These are phyloP conservation scores for Girardinus metallicus DNA, from an alignment of 2,797 vertebrate genomes.

Conservation along the genomic window DNA sequence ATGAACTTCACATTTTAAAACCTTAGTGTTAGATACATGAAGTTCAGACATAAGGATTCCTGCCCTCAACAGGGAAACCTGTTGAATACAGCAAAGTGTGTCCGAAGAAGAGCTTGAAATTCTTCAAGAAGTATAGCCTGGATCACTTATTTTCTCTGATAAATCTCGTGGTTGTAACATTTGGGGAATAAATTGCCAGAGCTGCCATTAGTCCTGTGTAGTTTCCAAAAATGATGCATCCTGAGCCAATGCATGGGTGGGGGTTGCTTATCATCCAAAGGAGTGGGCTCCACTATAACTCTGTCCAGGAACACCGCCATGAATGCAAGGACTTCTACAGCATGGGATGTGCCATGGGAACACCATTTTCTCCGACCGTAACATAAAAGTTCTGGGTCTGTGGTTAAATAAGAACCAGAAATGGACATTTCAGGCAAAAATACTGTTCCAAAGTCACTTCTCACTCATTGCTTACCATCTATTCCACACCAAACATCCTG, in stretches of 20 bases:
- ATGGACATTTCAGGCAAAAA: neutral
- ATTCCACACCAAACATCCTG: neutral
- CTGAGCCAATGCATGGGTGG: neutral
- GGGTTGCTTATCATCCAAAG: neutral
- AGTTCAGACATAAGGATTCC: too few species aligned
- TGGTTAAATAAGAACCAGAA: neutral
- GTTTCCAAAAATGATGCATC: neutral
- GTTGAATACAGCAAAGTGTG: neutral
- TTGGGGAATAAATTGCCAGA: neutral
- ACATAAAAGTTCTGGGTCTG: neutral
- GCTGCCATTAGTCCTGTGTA: neutral
- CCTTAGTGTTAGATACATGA: too few species aligned
- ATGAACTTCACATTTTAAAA: too few species aligned
- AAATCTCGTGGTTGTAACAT: neutral
- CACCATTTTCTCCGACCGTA: neutral
- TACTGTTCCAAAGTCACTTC: neutral
- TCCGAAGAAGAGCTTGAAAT: neutral
- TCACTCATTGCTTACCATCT: neutral
- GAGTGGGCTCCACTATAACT: neutral
- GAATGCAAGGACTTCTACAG: neutral
- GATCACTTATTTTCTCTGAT: neutral
- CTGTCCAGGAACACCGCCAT: neutral
- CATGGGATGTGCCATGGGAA: neutral
- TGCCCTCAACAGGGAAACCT: neutral
- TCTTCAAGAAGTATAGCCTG: neutral